These are phyloP conservation scores for Echinops telfairi DNA, from an alignment of 2,113 vertebrate genomes.

Conservation along the genomic window DNA sequence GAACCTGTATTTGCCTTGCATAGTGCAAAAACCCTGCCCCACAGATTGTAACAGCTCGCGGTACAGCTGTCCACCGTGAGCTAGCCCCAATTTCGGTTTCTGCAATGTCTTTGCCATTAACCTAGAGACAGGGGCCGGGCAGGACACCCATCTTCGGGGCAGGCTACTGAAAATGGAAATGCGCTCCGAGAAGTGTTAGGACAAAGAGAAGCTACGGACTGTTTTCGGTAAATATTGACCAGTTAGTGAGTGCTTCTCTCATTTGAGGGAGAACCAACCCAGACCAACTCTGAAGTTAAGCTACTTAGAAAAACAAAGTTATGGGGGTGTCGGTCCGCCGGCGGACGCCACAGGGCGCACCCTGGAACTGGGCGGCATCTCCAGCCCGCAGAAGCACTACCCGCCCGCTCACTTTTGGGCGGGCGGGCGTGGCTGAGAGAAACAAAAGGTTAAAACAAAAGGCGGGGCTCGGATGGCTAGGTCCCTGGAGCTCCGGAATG, in stretches of 20 bases:
- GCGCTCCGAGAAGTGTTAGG: neutral
- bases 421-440: conserved; percentile 80
- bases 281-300: neutral
- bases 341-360: neutral
- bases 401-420: conserved; percentile 72
- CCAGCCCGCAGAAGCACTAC: neutral
- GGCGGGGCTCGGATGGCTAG: conserved; percentile 62
- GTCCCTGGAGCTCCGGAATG: conserved; percentile 22
- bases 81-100: conserved; percentile 14
- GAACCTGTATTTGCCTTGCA: neutral
- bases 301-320: conserved; percentile 68
- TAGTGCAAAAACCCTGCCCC: neutral
- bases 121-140: conserved; percentile 10
- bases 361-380: neutral
- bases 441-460: conserved; percentile 85
- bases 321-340: neutral
- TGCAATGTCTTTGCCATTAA: neutral
- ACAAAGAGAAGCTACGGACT: neutral
- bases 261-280: neutral
- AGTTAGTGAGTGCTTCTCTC: neutral
- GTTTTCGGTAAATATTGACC: neutral
- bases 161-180: neutral
- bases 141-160: conserved; percentile 30
- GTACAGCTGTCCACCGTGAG: neutral
- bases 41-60: neutral